A percentile compares a stretch with the other conserved stretches of the same genome.
Conservation (phyloP, 1,140 invertebrate species). For the Pogonomyrmex barbatus region DNA sequence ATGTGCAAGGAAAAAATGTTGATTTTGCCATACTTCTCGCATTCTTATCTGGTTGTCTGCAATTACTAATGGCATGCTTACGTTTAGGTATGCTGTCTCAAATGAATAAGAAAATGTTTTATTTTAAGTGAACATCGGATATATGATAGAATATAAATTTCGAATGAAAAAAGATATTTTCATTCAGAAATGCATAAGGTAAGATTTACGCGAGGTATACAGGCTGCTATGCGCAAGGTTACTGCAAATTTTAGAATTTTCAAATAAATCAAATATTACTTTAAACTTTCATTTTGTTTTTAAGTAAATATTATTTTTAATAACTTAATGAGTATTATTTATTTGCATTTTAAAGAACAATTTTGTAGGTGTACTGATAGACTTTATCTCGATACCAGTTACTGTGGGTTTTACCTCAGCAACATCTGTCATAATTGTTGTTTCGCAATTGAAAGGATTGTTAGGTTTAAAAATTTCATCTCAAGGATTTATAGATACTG, state of each 20-base stretch:
- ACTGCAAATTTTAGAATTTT: slow-evolving; percentile 13
- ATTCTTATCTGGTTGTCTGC: slow-evolving; percentile 93
- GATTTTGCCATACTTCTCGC: slow-evolving; percentile 94
- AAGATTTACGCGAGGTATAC: slow-evolving; percentile 4
- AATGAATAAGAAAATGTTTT: slow-evolving; percentile 17
- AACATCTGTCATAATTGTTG: slow-evolving; percentile 96
- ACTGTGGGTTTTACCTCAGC: slow-evolving; percentile 97
- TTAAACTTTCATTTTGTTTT: background rate
- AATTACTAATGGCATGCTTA: slow-evolving; percentile 93
- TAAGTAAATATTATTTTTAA: background rate
- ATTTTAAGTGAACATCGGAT: slow-evolving; percentile 11
- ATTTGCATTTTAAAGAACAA: slow-evolving; percentile 21
- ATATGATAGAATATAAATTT: slow-evolving; percentile 31
- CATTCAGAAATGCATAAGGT: slow-evolving; percentile 9
- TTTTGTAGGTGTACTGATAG: slow-evolving; percentile 94
- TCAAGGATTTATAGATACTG: slow-evolving; percentile 90
- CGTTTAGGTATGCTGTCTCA: slow-evolving; percentile 89
- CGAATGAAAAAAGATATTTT: slow-evolving; percentile 11
- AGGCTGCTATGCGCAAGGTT: slow-evolving; percentile 7
- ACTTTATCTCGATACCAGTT: slow-evolving; percentile 97
- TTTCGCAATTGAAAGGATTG: slow-evolving; percentile 94
- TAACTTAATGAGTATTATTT: background rate
- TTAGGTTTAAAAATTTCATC: slow-evolving; percentile 92
- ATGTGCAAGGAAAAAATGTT: slow-evolving; percentile 89
- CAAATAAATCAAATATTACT: background rate